phyloP scores from a whole-genome alignment of 2,113 vertebrate genomes.

The Platysternon megacephalum region DNA sequence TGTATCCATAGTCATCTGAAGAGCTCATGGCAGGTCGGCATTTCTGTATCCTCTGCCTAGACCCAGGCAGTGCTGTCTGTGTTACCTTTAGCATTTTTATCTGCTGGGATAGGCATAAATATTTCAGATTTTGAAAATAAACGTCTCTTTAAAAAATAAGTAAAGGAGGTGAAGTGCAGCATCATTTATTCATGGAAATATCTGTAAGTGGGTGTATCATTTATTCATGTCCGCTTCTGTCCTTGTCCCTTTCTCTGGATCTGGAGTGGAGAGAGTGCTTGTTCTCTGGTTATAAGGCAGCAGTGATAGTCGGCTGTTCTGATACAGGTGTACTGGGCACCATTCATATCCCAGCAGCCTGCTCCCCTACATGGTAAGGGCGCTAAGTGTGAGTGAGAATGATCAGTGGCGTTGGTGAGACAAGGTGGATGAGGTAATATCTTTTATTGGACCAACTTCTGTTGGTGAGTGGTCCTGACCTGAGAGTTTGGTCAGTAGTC shows the following conservation, averaged over 20 bases:
- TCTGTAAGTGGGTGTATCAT: rapidly evolving
- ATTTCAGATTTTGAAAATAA: background rate
- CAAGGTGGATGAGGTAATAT: too few species aligned
- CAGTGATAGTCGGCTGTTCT: background rate
- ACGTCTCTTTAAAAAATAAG: rapidly evolving
- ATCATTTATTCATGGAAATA: rapidly evolving
- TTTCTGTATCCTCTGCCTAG: background rate
- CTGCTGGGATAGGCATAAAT: rapidly evolving
- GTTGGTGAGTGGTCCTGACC: too few species aligned
- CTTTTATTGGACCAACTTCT: too few species aligned
- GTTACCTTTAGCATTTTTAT: background rate
- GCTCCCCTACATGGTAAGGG: too few species aligned
- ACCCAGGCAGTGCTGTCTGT: background rate
- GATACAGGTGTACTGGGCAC: too few species aligned
- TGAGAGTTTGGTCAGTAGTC: too few species aligned
- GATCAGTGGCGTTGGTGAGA: too few species aligned
- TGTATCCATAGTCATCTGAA: too few species aligned
- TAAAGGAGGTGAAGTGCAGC: rapidly evolving
- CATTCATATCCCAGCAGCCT: too few species aligned
- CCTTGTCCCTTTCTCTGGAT: background rate
- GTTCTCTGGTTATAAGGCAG: background rate
- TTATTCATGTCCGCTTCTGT: rapidly evolving
- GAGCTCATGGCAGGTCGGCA: too few species aligned
- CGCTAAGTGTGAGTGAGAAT: too few species aligned
- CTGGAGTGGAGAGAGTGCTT: background rate